Base-by-base conservation (phyloP, 2,888 invertebrate genomes). In the Aradus depressus region DNA sequence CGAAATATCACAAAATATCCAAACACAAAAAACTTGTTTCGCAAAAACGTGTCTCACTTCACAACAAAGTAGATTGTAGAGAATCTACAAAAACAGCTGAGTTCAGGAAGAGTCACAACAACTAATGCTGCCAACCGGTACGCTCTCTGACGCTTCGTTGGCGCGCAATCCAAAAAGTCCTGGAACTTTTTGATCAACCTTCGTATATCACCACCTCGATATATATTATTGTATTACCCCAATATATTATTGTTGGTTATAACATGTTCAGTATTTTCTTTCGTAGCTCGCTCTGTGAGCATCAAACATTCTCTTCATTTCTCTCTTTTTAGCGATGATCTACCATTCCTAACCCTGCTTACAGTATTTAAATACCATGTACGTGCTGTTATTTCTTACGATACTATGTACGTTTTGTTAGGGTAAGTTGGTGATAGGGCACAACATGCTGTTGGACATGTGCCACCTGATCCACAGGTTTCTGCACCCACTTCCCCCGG, bases 401-500 rank as follows among this genome's bases (percentile, higher is more conserved):
- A n/a, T n/a, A n/a, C n/a, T n/a, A n/a, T n/a, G n/a, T n/a, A n/a
- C n/a, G n/a, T 8, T 35, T 8, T 18, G 19, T 3, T 22, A 83
- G 87, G 77, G 76, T 39, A 90, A 90, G 68, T 66, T 86, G 47
- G 72, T 90, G 22, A 74, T 90, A 22, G 92, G 91, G 0, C 92
- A 92, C 69, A 90, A 91, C 64, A 81, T 90, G 80, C 64, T 88
- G 38, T 67, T 90, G 51, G 92, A 92, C 66, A 60, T 92, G n/a
- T 71, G 87, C 45, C 89, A 89, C 65, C 76, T 82, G 1, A 67
- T 90, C 45, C 77, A 83, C 63, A 84, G 88, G 66, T 91, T 90
- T 70, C 76, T 83, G 60, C 76, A 76, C 56, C 78, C 80, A 1
- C 65, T 90, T 44, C 84, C 90, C 0, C 66, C 75, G 50, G 75